Percentiles rank a stretch among this genome's conserved stretches.
Conservation (phyloP, 1,140 invertebrate species). For the Polypedilum vanderplanki region DNA sequence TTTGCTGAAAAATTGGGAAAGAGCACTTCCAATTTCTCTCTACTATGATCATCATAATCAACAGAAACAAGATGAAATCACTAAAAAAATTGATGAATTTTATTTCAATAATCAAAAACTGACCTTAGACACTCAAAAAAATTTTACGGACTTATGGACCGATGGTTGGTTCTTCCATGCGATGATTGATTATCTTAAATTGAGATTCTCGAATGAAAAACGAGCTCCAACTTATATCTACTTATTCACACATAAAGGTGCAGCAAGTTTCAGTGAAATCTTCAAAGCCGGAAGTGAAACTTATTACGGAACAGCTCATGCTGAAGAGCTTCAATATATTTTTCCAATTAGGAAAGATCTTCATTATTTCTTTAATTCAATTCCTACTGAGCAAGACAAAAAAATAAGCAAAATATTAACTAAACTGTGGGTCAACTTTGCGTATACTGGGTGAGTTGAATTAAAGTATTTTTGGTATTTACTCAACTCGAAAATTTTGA, state of each 20-base stretch:
- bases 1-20: constrained; percentile 50
- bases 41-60: constrained; percentile 53
- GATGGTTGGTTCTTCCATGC: constrained; percentile 60
- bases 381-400: constrained; percentile 45
- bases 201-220: constrained; percentile 43
- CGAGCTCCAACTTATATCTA: constrained; percentile 52
- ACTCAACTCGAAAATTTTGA: neutral
- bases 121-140: constrained; percentile 45
- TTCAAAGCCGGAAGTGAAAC: constrained; percentile 52
- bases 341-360: constrained; percentile 57
- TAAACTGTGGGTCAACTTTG: constrained; percentile 63
- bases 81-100: constrained; percentile 50
- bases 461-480: neutral
- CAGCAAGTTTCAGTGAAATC: constrained; percentile 59
- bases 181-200: constrained; percentile 50
- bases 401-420: constrained; percentile 50
- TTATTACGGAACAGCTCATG: constrained; percentile 60
- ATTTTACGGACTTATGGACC: constrained; percentile 54
- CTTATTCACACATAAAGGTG: constrained; percentile 55
- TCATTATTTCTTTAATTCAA: constrained; percentile 44
- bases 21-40: constrained; percentile 52
- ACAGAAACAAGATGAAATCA: constrained; percentile 44
- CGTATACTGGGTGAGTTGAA: constrained; percentile 53
- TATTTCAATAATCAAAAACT: constrained; percentile 51
- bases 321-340: constrained; percentile 64